Evolutionary conservation across 1,140 invertebrate genomes (phyloP), one percentile per base, ranked within the genome.

Genomic region (Laodelphax striatellus): DNA sequence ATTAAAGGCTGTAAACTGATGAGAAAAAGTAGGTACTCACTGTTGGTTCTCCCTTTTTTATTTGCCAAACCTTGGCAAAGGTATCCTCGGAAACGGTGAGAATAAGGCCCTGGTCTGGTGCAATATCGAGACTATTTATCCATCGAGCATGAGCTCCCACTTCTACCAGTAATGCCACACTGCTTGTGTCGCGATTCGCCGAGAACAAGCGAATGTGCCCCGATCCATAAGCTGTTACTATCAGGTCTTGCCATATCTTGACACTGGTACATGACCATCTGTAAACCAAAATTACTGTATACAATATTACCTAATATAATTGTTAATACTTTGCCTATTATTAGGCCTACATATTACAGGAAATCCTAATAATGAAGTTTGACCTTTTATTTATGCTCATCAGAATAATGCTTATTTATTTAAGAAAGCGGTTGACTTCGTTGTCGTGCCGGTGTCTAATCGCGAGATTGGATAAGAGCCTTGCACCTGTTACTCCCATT

Each of bases 71-170:
- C 57, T 72, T 69, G 6, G 71, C 69, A 68, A 71, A 75, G 5
- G 76, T 71, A 64, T 79, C 76, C 62, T 78, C 77, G 41, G 73
- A 72, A 8, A 72, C 71, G 9, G 74, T 73, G 2, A 78, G 52
- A 55, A 78, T 68, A 55, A 72, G 58, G 9, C 77, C 76, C 38
- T 64, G 65, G 19, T 72, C 69, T 28, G 62, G 61, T 0, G 77
- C 72, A 22, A 79, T 60, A 63, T 77, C 73, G 16, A 79, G 52
- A 6, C 72, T 70, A 57, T 75, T 78, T 21, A 79, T 73, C 66
- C 71, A 71, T 34, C 71, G 64, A 42, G 75, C 75, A 67, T 80
- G 78, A 28, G 76, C 77, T 41, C 70, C 68, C 9, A 76, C 70
- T 61, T 78, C 76, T 13, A 73, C 69, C 3, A 69, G 55, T 1